Evolutionary conservation across 92 coral and sea anemone genomes (phyloP).

Genomic region (Parazoanthus swiftii): DNA sequence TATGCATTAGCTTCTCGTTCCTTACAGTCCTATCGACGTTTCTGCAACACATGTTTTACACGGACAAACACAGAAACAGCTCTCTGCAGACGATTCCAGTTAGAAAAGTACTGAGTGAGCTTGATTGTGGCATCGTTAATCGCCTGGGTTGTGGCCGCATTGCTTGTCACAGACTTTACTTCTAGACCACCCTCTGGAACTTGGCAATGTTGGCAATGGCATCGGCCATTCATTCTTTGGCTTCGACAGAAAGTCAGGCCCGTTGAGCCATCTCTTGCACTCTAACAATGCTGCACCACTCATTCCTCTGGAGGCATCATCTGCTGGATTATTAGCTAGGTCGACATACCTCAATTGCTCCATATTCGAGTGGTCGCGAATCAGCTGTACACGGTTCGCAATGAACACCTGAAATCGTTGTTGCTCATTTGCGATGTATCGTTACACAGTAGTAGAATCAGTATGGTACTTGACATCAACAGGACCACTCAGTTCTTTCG

Average conservation of each 20-base stretch:
- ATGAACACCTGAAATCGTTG: conserved; percentile 44
- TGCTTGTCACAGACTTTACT: conserved; percentile 11
- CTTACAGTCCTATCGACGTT: conserved; percentile 37
- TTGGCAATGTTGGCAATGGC: conserved; percentile 7
- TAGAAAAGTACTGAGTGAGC: conserved; percentile 38
- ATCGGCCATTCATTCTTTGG: conserved; percentile 22
- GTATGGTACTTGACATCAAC: conserved; percentile 21
- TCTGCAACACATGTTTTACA: conserved; percentile 41
- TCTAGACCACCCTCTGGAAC: conserved; percentile 28
- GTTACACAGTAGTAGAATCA: conserved; percentile 40
- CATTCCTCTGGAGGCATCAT: conserved; percentile 48
- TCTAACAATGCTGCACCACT: conserved; percentile 7
- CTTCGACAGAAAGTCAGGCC: conserved; percentile 44
- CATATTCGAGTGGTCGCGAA: conserved; percentile 27
- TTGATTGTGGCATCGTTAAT: background rate
- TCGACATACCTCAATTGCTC: conserved; percentile 40
- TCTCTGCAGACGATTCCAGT: conserved; percentile 52
- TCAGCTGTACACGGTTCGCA: conserved; percentile 43
- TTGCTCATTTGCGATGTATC: conserved; percentile 41
- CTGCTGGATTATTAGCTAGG: conserved; percentile 27
- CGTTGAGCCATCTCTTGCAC: conserved; percentile 35
- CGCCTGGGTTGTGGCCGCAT: background rate
- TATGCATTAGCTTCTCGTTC: conserved; percentile 12
- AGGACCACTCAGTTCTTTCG: background rate
- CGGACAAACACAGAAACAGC: conserved; percentile 57